phyloP scores from a whole-genome alignment of 2,888 invertebrate genomes.

The Phaedon cochleariae region DNA sequence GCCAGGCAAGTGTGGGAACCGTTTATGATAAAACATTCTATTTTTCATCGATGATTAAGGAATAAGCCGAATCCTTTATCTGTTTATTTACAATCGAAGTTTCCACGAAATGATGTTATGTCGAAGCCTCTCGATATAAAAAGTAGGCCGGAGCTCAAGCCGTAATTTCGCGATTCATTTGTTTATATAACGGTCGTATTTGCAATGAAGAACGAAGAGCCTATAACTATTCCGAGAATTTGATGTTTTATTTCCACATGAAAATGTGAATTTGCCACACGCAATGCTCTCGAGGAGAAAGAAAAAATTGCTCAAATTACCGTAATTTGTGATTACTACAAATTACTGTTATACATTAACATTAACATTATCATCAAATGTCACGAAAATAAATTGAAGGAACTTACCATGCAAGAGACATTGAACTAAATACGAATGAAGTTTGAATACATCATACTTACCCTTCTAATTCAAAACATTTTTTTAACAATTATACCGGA shows the following conservation, averaged over 20 bases:
- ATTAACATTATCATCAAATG: background rate
- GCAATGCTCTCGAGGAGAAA: background rate
- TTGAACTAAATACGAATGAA: no score
- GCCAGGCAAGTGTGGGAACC: no score
- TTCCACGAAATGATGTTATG: background rate
- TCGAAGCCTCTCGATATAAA: background rate
- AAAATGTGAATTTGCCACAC: background rate
- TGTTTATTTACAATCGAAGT: background rate
- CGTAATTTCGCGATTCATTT: background rate
- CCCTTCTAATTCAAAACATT: no score
- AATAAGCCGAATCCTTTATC: background rate
- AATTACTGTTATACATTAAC: background rate
- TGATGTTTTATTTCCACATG: background rate
- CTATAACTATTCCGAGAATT: background rate
- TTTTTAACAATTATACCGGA: no score
- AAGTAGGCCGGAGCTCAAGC: background rate
- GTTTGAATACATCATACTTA: no score
- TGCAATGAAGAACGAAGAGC: background rate
- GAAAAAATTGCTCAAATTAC: background rate
- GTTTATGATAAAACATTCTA: slow-evolving; percentile 1
- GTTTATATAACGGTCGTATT: background rate
- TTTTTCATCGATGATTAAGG: background rate
- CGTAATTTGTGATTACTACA: background rate
- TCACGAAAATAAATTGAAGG: no score
- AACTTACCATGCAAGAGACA: no score